Base-by-base conservation (phyloP, 2,888 invertebrate genomes). In the Eucriotettix oculatus region DNA sequence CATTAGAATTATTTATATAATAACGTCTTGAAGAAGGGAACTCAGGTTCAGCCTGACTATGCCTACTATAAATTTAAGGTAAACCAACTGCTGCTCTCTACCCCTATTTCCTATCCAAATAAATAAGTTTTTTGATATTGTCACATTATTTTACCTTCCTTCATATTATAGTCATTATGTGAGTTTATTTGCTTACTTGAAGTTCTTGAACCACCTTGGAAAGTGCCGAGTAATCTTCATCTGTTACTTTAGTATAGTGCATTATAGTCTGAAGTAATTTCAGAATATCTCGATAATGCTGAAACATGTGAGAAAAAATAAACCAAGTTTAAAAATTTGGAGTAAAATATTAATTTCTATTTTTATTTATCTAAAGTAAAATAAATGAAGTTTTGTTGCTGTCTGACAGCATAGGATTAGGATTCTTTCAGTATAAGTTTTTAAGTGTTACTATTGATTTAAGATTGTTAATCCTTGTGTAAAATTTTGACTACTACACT, bases 271-370 rank as follows among this genome's bases (percentile, higher is more conserved):
- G 80, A 68, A 82, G 76, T 43, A 81, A 70, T 69, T 80, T 82
- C 60, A 83, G 70, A 17, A 81, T 74, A 69, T 83, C 82, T 67
- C 86, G 79, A 70, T 82, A 85, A 76, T 91, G 90, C 73, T 71
- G 64, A 10, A 57, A 48, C n/a, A n/a, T 48, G 9, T 29, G 29
- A 7, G 2, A 29, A 29, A 29, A 5, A 29, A 5, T 5, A 29
- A 29, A 29, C 7, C 7, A 29, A 7, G 2, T 29, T 29, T 5
- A 29, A 29, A 29, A 29, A 29, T 29, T 2, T 2, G 2, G 7
- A 29, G 29, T 29, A 2, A 29, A 29, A 29, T 29, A 29, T 29
- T 29, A 29, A 29, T 29, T 29, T 29, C 29, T 5, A 7, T 29
- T 29, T 29, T 5, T 5, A 29, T 2, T 2, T 7, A 29, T 29